Conservation (phyloP, 1,140 invertebrate genomes). For the Drosophila watanabei region DNA sequence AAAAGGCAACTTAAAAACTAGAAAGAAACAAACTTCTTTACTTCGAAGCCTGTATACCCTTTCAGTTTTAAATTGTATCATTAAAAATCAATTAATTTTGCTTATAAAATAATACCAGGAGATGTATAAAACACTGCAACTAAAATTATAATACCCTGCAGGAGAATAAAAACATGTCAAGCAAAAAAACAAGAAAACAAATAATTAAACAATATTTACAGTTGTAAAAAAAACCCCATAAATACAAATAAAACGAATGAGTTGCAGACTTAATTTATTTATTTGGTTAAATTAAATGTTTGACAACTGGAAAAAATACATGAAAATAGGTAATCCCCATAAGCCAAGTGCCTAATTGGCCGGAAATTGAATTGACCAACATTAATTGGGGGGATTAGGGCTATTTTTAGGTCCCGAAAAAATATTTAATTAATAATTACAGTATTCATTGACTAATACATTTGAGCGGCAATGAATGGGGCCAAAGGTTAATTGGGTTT, state of each 20-base stretch:
- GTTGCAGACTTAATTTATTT: slow-evolving; percentile 13
- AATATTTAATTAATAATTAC: slow-evolving; percentile 16
- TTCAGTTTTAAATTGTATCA: too few relatives aligned
- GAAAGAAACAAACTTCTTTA: too few relatives aligned
- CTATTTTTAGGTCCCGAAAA: background rate
- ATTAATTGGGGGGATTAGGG: slow-evolving; percentile 27
- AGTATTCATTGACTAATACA: background rate
- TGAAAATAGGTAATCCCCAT: background rate
- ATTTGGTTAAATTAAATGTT: slow-evolving; percentile 18
- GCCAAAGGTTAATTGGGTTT: background rate
- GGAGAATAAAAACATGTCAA: background rate
- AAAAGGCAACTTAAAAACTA: too few relatives aligned
- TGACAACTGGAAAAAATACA: slow-evolving; percentile 1
- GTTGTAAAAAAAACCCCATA: background rate
- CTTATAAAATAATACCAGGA: too few relatives aligned
- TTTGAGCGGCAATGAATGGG: background rate
- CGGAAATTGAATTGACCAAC: slow-evolving; percentile 21
- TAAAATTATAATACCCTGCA: too few relatives aligned
- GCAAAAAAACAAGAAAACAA: background rate
- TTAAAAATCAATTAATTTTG: too few relatives aligned
- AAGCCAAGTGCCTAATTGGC: slow-evolving; percentile 23
- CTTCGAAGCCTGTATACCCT: too few relatives aligned
- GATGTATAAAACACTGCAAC: too few relatives aligned
- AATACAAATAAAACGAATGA: background rate
- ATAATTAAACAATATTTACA: background rate